Conservation (phyloP, 2,113 vertebrate species). For the Paracanthobrama guichenoti region DNA sequence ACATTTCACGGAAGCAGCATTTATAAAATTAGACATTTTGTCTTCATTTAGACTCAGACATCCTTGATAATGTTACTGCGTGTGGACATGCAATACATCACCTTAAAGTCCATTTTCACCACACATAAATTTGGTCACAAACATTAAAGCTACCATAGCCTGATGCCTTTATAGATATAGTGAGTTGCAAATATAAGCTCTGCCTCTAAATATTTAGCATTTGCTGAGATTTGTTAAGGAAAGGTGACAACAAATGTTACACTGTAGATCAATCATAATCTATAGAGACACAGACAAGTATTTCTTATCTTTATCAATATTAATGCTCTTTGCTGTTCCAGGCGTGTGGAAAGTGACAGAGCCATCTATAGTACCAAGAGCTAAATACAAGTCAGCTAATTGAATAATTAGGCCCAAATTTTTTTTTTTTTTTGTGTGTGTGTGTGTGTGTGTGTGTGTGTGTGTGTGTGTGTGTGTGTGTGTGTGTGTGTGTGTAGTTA, state of each 20-base stretch:
- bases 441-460: not conserved
- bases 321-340: not conserved
- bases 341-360: not conserved
- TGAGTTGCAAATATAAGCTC: not conserved
- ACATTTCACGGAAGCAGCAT: conserved; percentile 31
- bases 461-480: not conserved
- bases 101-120: not conserved
- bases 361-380: too few species aligned
- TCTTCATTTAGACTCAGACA: conserved; percentile 28
- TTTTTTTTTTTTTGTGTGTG: too few species aligned
- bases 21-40: conserved; percentile 40
- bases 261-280: conserved; percentile 4
- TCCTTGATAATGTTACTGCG: conserved; percentile 12
- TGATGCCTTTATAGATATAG: not conserved
- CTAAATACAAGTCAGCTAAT: too few species aligned
- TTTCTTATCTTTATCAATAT: not conserved
- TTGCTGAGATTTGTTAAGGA: not conserved
- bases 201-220: not conserved
- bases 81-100: conserved; percentile 35
- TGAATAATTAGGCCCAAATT: too few species aligned
- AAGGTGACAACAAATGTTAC: not conserved
- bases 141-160: not conserved
- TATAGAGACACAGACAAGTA: not conserved
- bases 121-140: conserved; percentile 25
- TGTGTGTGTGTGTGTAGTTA: not conserved